Evolutionary conservation across 2,888 invertebrate genomes (phyloP).

Genomic region (Cataglyphis altisquamis): DNA sequence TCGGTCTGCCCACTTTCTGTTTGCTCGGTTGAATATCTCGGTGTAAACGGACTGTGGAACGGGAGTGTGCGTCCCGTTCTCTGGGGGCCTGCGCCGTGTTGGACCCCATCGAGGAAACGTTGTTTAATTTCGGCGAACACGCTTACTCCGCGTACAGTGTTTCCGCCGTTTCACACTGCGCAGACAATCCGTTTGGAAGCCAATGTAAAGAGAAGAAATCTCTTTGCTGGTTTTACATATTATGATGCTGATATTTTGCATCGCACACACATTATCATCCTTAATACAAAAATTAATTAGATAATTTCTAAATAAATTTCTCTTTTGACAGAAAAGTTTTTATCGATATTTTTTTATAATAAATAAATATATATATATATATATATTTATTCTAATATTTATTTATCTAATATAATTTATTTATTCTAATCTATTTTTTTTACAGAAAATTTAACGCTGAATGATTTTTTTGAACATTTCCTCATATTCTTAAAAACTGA

Average conservation of each 20-base stretch:
- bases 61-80: slow-evolving; percentile 36
- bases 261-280: neutral
- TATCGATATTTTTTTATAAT: neutral
- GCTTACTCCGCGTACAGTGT: slow-evolving; percentile 56
- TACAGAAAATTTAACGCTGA: neutral
- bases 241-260: neutral
- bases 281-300: neutral
- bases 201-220: slow-evolving; percentile 31
- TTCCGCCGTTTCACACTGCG: slow-evolving; percentile 63
- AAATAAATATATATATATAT: too few relatives aligned
- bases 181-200: slow-evolving; percentile 43
- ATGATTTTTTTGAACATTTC: neutral
- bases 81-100: slow-evolving; percentile 8
- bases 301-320: neutral
- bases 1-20: slow-evolving; percentile 71
- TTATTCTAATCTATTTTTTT: neutral
- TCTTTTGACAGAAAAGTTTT: neutral
- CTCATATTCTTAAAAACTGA: neutral
- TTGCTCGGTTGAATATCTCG: slow-evolving; percentile 76
- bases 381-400: too few relatives aligned
- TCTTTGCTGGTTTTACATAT: neutral
- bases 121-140: slow-evolving; percentile 79
- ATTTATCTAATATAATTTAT: too few relatives aligned
- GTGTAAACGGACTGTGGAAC: slow-evolving; percentile 70
- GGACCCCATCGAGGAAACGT: slow-evolving; percentile 69